Base-by-base conservation (phyloP, 2,797 vertebrate genomes). In the Siniperca scherzeri region DNA sequence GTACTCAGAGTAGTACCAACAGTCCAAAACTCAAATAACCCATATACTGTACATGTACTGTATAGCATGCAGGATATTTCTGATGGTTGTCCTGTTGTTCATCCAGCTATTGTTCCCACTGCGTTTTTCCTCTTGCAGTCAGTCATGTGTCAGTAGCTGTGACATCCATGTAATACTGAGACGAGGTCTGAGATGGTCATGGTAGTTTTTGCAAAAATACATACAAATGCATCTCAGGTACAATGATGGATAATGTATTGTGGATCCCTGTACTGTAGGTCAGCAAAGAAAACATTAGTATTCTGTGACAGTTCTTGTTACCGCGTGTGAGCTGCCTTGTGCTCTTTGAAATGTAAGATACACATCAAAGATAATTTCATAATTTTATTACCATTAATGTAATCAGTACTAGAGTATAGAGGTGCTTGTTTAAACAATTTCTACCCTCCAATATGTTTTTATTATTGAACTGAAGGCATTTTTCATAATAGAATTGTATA, bases 381-480 rank as follows among this genome's bases (percentile, higher is more conserved):
- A n/a, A 79, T 59, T 60, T 82, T 69, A 42, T n/a, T 17, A 71
- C 73, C 69, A 42, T 59, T 80, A 46, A 56, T 62, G n/a, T 27
- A 36, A 69, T 66, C 25, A 57, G 44, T 14, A 19, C 25, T 57
- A 48, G 25, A 64, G 38, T 30, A 33, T 30, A 27, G 56, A 38
- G 30, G 19, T 40, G 38, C 25, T 44, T 5, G 8, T 46, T 65
- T n/a, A 74, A 60, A 66, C 2, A 10, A 1, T 38, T 16, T 48
- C 25, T 57, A 0, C 6, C 5, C 30, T 50, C 0, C 16, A 22
- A 40, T 22, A 52, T 66, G 9, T 55, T 69, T 61, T 3, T 1
- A 53, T 48, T 22, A 80, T 44, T 55, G 48, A 66, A 52, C 14
- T 55, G 5, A 61, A 11, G 40, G 1, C 1, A 1, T 25, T 70